Conservation (phyloP, 2,113 vertebrate genomes). For the Pseudorasbora parva region DNA sequence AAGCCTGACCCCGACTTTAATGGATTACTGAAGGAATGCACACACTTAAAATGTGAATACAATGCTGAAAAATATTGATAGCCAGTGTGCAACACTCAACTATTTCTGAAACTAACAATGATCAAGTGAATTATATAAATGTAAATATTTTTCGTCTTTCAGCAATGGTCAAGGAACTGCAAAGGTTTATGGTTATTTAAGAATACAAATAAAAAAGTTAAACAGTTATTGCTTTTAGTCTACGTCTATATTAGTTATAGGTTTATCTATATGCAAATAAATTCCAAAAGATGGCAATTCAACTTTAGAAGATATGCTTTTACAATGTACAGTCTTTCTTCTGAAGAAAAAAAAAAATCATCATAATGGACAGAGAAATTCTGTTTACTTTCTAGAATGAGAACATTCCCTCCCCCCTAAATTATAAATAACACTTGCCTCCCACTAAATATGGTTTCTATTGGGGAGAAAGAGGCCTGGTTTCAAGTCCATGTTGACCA, state of each 20-base stretch:
- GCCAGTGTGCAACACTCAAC: neutral
- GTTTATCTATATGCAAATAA: neutral
- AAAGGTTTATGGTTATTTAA: neutral
- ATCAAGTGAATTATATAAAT: neutral
- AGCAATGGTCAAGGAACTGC: neutral
- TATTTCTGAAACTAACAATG: neutral
- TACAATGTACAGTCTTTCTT: neutral
- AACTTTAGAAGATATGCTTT: neutral
- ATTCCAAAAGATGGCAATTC: neutral
- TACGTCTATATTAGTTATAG: neutral
- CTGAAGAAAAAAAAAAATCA: neutral
- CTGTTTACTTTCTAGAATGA: neutral
- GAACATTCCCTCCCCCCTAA: neutral
- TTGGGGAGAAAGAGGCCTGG: neutral
- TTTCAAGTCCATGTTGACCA: neutral
- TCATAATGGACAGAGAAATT: neutral
- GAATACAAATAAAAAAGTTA: neutral
- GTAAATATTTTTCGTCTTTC: neutral
- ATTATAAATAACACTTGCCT: constrained; percentile 1
- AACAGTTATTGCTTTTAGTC: neutral
- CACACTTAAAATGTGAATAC: neutral
- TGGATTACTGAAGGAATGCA: constrained; percentile 18
- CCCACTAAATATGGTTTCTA: neutral
- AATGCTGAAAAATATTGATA: neutral
- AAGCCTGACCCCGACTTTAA: constrained; percentile 23